Evolutionary conservation across 2,888 invertebrate genomes (phyloP), one percentile per base, ranked within the genome.

Genomic region (Aphodius granarius): DNA sequence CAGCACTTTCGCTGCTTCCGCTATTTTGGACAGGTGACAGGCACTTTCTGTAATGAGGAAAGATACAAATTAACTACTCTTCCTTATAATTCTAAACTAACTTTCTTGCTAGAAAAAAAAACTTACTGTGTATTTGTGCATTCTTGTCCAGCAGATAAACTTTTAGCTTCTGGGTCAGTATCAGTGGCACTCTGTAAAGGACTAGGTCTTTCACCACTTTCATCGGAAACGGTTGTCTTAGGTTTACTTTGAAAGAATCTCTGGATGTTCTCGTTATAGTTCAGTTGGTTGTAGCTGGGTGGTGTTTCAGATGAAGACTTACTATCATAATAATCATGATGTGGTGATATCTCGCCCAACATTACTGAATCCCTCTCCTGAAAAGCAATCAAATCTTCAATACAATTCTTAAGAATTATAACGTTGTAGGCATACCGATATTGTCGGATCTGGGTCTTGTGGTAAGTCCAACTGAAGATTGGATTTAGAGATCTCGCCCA

Each of bases 311-410:
- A 92, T 21, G 94, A 94, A 13, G 94, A 93, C 86, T 94, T 94
- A 86, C 94, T 93, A 82, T 94, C 94, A 81, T 90, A 92, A 84
- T 92, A 92, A 74, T 95, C 95, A 82, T 94, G 94, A 85, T 95
- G 94, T 0, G 95, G 95, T 0, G 95, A 95, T 81, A 95, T 94
- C 83, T 93, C 94, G 5, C 95, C 95, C 13, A 95, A 88, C 92
- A 95, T 94, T 19, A 94, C 93, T 0, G 94, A 95, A 85, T 93
- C 94, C 22, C 92, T 89, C 85, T 95, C 94, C 91, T 94, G 86
- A 72, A 89, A 88, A 43, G 66, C 18, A 63, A 71, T 15, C 73
- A 78, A 23, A 21, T 73, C 16, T 66, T 66, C 66, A 66, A 5
- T 18, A 71, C 19, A 65, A n/a, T 16, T 0, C 9, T 19, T 17